Percentiles rank a stretch among this genome's conserved stretches.
Evolutionary conservation across 2,113 vertebrate genomes (phyloP).

Genomic region (Brachypteracias leptosomus): DNA sequence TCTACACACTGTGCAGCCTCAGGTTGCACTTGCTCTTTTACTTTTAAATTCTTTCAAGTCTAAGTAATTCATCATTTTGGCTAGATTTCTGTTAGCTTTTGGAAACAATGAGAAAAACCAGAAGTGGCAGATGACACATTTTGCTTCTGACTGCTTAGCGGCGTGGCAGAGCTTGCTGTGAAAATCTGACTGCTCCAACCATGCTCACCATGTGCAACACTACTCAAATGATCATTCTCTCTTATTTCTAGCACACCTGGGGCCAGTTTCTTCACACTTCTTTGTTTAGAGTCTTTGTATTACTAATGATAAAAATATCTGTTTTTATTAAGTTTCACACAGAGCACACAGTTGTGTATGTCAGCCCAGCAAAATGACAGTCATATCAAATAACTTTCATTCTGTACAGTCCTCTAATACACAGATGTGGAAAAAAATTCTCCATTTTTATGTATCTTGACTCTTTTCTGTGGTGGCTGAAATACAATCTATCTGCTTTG

Average conservation of each 20-base stretch:
- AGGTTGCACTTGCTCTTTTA: neutral
- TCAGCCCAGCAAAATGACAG: neutral
- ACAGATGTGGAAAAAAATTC: neutral
- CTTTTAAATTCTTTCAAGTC: neutral
- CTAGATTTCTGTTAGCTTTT: neutral
- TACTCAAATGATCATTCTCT: neutral
- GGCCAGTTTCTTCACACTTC: neutral
- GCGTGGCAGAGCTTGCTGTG: neutral
- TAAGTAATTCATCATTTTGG: neutral
- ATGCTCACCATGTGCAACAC: neutral
- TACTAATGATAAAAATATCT: neutral
- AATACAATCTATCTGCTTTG: neutral
- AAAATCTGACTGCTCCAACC: neutral
- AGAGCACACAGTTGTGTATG: neutral
- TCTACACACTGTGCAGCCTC: neutral
- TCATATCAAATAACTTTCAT: neutral
- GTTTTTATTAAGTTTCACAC: neutral
- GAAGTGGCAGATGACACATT: fast-evolving
- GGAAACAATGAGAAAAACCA: neutral
- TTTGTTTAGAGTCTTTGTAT: neutral
- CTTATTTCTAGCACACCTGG: neutral
- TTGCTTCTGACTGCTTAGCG: neutral
- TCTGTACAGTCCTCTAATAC: neutral
- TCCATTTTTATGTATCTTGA: neutral
- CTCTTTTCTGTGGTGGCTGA: neutral